A percentile compares a stretch with the other conserved stretches of the same genome.
Conservation (phyloP, 2,113 vertebrate genomes). For the Chelonoidis abingdonii region DNA sequence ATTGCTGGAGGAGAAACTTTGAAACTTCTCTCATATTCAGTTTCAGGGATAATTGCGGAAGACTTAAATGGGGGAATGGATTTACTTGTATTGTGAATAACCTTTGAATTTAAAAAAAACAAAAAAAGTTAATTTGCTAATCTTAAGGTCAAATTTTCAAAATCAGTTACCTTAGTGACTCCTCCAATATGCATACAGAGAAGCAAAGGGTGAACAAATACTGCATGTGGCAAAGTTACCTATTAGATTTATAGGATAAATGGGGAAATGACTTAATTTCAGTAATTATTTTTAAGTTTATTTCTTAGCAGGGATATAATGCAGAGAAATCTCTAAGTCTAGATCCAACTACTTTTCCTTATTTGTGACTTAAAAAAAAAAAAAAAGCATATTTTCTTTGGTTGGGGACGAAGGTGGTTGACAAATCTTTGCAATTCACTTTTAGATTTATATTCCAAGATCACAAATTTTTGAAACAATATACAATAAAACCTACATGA, state of each 20-base stretch:
- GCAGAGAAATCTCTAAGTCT: neutral
- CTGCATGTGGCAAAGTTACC: neutral
- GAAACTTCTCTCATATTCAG: constrained; percentile 80
- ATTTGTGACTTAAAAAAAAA: neutral
- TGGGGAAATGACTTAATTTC: neutral
- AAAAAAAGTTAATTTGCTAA: neutral
- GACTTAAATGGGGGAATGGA: constrained; percentile 74
- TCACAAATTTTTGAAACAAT: neutral
- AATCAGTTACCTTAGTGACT: neutral
- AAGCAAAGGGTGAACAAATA: neutral
- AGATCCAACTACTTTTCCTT: neutral
- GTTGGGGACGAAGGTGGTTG: neutral
- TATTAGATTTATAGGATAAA: neutral
- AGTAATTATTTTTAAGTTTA: neutral
- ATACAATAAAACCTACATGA: neutral
- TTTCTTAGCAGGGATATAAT: neutral
- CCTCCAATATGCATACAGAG: neutral
- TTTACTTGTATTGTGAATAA: constrained; percentile 78
- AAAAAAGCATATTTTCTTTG: neutral
- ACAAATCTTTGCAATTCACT: neutral
- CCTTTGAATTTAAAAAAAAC: constrained; percentile 56
- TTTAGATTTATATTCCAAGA: neutral
- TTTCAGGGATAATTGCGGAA: constrained; percentile 75
- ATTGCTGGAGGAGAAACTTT: constrained; percentile 75
- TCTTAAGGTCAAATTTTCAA: constrained; percentile 12